Conservation (phyloP, 2,888 invertebrate species). For the Lasioglossum marginatum region DNA sequence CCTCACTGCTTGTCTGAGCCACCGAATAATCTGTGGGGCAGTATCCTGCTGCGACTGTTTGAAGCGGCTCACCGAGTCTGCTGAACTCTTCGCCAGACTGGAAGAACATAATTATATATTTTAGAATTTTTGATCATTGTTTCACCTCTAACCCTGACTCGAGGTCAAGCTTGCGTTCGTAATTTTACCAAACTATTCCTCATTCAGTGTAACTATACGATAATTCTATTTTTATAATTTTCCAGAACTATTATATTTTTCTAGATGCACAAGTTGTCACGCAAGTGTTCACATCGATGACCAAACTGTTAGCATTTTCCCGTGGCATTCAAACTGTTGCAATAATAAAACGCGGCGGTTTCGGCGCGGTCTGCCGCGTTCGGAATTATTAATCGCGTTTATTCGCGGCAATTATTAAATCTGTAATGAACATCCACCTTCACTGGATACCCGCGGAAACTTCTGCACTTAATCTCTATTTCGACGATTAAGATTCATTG, state of each 20-base stretch:
- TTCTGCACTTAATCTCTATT: neutral
- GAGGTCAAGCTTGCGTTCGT: neutral
- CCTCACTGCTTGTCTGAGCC: conserved; percentile 49
- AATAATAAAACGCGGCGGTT: conserved; percentile 6
- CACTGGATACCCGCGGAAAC: neutral
- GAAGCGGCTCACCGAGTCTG: conserved; percentile 73
- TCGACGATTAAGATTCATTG: neutral
- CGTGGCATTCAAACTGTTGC: neutral
- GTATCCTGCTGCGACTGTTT: conserved; percentile 68
- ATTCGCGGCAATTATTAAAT: neutral
- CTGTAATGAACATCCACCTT: neutral
- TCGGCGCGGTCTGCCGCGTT: neutral
- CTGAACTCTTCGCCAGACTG: conserved; percentile 76
- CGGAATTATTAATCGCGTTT: neutral
- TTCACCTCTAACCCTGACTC: neutral
- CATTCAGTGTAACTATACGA: neutral
- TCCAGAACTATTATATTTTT: neutral
- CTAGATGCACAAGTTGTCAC: neutral
- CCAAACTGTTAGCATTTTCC: neutral
- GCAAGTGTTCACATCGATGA: neutral
- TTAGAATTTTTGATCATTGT: neutral
- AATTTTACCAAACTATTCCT: neutral
- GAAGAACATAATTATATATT: conserved; percentile 41
- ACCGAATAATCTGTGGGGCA: conserved; percentile 72
- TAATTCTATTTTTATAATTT: neutral